These are phyloP conservation scores for Leptocoma aspasia DNA, from an alignment of 2,113 vertebrate genomes.

Conservation along the genomic window DNA sequence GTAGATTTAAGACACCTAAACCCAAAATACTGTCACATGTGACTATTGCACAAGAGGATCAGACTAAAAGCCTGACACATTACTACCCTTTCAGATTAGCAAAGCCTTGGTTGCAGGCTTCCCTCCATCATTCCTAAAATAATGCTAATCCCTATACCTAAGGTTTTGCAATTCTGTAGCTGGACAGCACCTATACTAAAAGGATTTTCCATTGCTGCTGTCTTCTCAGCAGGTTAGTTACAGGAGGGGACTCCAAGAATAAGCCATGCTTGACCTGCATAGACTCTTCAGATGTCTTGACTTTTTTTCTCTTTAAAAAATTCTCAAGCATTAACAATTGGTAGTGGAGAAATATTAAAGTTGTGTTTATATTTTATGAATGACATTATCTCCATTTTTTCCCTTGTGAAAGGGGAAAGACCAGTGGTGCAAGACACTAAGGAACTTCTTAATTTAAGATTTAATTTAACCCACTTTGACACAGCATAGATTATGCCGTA, in stretches of 20 bases:
- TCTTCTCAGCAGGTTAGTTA: conserved; percentile 10
- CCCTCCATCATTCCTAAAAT: conserved; percentile 32
- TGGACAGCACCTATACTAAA: conserved; percentile 20
- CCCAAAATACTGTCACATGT: background rate
- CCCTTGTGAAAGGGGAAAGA: background rate
- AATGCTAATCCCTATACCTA: conserved; percentile 37
- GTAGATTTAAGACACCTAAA: conserved; percentile 1
- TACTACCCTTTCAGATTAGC: conserved; percentile 14
- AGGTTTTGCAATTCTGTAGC: conserved; percentile 18
- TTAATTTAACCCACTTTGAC: background rate
- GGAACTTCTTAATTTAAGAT: background rate
- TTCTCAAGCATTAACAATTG: background rate
- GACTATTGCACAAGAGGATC: background rate
- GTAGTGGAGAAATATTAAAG: background rate
- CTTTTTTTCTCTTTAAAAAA: background rate
- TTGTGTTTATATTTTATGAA: background rate
- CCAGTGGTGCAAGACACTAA: background rate
- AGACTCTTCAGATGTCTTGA: background rate
- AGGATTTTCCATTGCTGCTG: conserved; percentile 39
- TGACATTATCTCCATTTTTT: background rate
- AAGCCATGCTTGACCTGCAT: background rate
- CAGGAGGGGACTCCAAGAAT: background rate
- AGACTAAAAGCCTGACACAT: conserved; percentile 11
- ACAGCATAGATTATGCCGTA: background rate
- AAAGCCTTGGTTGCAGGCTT: background rate